Base-by-base conservation (phyloP, 2,888 invertebrate genomes). In the Drosophila phalerata region DNA sequence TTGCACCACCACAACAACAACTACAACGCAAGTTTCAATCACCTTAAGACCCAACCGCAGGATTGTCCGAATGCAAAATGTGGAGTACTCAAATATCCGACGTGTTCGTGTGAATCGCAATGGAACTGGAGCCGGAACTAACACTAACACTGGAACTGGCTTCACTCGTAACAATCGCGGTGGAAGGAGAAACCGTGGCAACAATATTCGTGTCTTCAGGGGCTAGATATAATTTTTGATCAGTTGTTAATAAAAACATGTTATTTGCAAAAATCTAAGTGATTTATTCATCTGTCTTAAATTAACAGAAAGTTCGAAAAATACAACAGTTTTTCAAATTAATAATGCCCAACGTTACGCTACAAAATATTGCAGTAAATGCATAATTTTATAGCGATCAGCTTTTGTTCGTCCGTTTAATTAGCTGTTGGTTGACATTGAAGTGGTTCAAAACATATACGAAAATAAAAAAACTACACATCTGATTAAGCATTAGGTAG, bases 1-100 rank as follows among this genome's bases (percentile, higher is more conserved):
- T 37, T 73, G 73, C 30, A 64, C 68, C 30, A 58, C 74, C 17
- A 53, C 74, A 6, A 52, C 73, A 8, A 67, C 73, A 2, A 61
- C 74, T 0, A 73, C 72, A 19, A 42, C 73, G 5, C 22, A 3
- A 15, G 15, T 37, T 0, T 10, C 52, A 0, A 19, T 51, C 2
- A 43, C 69, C 3, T 22, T 69, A 0, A 17, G 34, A 11, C 15
- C 34, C n/a, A 57, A 37, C 15, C 0, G 9, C 4, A 15, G 13
- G 4, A 38, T n/a, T 1, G n/a, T 69, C 1, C 37, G 52, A 1
- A 0, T 73, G 5, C 11, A 0, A 15, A 61, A 72, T 40, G 9
- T 73, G 0, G 19, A 15, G 6, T 73, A 60, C 8, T 57, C 58
- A 4, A 60, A 56, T 40, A 2, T 22, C 0, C 49, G 64, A 2